A percentile compares a stretch with the other conserved stretches of the same genome.
These are phyloP conservation scores for Phalacrocorax brasilianus DNA, from an alignment of 2,113 vertebrate species.

Conservation along the genomic window DNA sequence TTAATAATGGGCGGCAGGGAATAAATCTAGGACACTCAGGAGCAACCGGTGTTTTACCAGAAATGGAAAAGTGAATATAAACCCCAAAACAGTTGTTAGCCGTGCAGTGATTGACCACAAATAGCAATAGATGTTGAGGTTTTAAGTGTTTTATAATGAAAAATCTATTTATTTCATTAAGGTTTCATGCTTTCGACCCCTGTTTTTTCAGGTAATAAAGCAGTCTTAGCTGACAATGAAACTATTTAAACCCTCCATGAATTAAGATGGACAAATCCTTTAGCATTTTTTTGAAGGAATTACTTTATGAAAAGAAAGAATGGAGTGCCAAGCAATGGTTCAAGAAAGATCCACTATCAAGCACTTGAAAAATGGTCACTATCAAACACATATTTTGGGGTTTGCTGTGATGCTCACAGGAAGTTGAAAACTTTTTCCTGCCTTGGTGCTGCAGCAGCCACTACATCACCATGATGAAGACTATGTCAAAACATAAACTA, in stretches of 20 bases:
- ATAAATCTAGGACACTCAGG: conserved; percentile 30
- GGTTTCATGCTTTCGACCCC: conserved; percentile 31
- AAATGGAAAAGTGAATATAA: conserved; percentile 41
- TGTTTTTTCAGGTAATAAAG: conserved; percentile 54
- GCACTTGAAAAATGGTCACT: background rate
- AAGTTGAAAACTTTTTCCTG: background rate
- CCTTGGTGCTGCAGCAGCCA: background rate
- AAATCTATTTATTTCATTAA: conserved; percentile 72
- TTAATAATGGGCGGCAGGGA: conserved; percentile 30
- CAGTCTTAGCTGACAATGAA: conserved; percentile 19
- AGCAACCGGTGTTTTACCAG: conserved; percentile 28
- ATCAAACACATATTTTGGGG: background rate
- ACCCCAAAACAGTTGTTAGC: conserved; percentile 43
- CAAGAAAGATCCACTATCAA: background rate
- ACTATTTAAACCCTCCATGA: conserved; percentile 29
- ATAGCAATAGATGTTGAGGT: conserved; percentile 25
- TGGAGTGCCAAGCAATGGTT: background rate
- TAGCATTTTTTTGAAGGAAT: conserved; percentile 21
- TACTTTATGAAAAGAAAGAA: conserved; percentile 5
- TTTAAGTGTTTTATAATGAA: conserved; percentile 72
- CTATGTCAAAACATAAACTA: background rate
- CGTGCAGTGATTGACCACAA: conserved; percentile 19
- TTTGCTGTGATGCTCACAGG: background rate
- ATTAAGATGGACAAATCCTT: conserved; percentile 48
- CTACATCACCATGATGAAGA: background rate